Evolutionary conservation across 2,113 vertebrate species (phyloP), one percentile per base, ranked within the genome.

Genomic region (Todiramphus chloris): DNA sequence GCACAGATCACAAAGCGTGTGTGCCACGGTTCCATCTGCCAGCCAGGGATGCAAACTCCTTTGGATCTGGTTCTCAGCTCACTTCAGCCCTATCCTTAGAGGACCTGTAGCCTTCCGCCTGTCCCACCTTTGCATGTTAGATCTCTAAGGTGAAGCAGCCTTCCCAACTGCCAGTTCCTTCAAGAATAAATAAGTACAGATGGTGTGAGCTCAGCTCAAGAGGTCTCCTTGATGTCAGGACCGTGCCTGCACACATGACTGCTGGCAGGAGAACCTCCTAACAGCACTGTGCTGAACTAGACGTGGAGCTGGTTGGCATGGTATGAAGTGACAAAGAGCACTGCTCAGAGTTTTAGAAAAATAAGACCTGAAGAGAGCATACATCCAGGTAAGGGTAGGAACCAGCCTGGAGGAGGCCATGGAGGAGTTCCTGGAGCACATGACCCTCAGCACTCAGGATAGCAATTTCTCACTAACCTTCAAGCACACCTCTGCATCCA

Each of bases 51-150:
- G 15, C n/a, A 82, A 56, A 59, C 31, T 64, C 33, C 6, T 3
- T 28, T 27, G 6, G 3, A 33, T 39, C n/a, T n/a, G 35, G 7
- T 87, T 70, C 64, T 91, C 73, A 37, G 56, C 41, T 16, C 1
- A 0, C 37, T 83, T 64, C 72, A 81, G 59, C 53, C 37, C 43
- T 51, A 31, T 15, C 30, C 30, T 0, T 0, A 58, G 39, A 72
- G 17, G 78, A 33, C 6, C 1, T 23, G 9, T 4, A 81, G 44
- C 60, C 41, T 62, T 89, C 16, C 30, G 18, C 18, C 7, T 13
- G 12, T 9, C 39, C 41, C 58, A 72, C 25, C 19, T 51, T 13
- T 35, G 56, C 28, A 16, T 4, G 24, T 35, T 30, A 66, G 37
- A 67, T 46, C 19, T 12, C 21, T 21, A n/a, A 39, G 28, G 44